Conservation (phyloP, 2,888 invertebrate species). For the Trichacis sp. region DNA sequence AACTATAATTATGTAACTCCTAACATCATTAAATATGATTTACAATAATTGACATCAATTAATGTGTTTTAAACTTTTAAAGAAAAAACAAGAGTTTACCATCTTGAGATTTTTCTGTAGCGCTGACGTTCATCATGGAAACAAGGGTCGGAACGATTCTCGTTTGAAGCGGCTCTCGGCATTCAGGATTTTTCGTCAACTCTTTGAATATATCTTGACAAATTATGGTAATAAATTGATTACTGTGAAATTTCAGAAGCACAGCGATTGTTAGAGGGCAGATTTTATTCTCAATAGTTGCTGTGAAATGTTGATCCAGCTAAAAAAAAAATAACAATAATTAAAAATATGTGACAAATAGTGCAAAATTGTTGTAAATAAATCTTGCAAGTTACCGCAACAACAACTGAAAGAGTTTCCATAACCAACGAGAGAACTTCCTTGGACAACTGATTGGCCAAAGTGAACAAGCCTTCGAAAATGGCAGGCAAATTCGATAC, state of each 20-base stretch:
- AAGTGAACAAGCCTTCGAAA: conserved; percentile 61
- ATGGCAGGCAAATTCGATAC: conserved; percentile 59
- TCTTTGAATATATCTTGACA: conserved; percentile 77
- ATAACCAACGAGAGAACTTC: conserved; percentile 60
- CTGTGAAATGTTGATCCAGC: conserved; percentile 76
- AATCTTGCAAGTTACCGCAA: conserved; percentile 53
- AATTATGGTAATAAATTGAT: conserved; percentile 75
- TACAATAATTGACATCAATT: too few species aligned
- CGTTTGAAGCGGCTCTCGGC: conserved; percentile 74
- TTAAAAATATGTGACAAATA: not conserved
- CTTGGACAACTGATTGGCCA: conserved; percentile 58
- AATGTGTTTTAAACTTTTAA: too few species aligned
- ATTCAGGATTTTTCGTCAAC: conserved; percentile 74
- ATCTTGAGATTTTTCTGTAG: conserved; percentile 54
- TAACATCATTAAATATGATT: too few species aligned
- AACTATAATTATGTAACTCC: too few species aligned
- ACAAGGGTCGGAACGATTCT: conserved; percentile 77
- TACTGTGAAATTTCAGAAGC: conserved; percentile 76
- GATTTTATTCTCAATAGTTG: conserved; percentile 74
- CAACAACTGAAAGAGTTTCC: conserved; percentile 59
- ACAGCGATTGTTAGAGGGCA: conserved; percentile 77
- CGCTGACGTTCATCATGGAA: conserved; percentile 70
- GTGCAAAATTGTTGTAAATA: not conserved
- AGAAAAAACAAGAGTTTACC: conserved; percentile 49
- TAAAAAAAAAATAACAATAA: conserved; percentile 52